phyloP scores from a whole-genome alignment of 2,888 invertebrate species.

The Cryptocheilus praepositus region DNA sequence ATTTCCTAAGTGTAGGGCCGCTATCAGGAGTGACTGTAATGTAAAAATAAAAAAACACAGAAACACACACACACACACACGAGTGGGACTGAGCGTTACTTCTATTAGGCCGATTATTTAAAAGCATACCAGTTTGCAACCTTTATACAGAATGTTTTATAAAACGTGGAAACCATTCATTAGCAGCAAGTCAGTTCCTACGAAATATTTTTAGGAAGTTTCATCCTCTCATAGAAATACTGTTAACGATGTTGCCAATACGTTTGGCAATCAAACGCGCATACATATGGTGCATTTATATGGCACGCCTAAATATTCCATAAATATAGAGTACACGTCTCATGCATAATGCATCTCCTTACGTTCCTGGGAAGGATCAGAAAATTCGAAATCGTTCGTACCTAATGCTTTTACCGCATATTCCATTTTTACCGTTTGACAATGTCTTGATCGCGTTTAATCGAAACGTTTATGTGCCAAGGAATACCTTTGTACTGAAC shows the following conservation, averaged over 20 bases:
- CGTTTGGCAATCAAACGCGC: constrained; percentile 17
- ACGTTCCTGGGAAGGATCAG: constrained; percentile 35
- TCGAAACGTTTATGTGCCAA: constrained; percentile 48
- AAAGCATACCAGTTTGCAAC: constrained; percentile 58
- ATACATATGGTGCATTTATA: constrained; percentile 33
- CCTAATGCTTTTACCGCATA: not conserved
- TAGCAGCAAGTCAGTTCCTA: constrained; percentile 62
- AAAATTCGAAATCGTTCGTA: constrained; percentile 7
- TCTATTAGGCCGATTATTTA: constrained; percentile 62
- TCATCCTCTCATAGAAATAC: constrained; percentile 46
- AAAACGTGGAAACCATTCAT: constrained; percentile 53
- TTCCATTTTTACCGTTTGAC: constrained; percentile 12
- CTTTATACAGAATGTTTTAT: constrained; percentile 64
- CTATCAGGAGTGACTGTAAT: constrained; percentile 52
- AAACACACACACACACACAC: too few species aligned
- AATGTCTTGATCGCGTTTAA: constrained; percentile 26
- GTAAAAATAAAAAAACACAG: constrained; percentile 39
- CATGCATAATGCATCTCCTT: constrained; percentile 25
- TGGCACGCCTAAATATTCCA: constrained; percentile 38
- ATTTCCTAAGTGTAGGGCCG: constrained; percentile 46
- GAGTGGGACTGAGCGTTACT: constrained; percentile 61
- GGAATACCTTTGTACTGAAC: constrained; percentile 35
- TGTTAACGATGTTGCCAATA: constrained; percentile 23
- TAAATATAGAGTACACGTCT: constrained; percentile 37
- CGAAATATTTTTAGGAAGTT: constrained; percentile 54